Percentiles rank a stretch among this genome's conserved stretches.
These are phyloP conservation scores for Muscidifurax raptorellus DNA, from an alignment of 1,140 invertebrate genomes.

Conservation along the genomic window DNA sequence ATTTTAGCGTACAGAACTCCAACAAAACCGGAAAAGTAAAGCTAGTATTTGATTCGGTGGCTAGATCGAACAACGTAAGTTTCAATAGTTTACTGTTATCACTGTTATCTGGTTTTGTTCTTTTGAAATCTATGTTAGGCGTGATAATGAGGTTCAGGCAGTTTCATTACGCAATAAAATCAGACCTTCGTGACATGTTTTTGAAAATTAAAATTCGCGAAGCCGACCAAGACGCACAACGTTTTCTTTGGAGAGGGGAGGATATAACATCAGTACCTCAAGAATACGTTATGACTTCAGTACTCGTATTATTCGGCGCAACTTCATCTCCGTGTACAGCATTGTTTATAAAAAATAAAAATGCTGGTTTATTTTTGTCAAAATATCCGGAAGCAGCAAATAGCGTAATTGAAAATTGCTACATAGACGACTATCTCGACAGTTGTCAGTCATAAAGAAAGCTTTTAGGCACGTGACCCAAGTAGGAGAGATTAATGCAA, in stretches of 20 bases:
- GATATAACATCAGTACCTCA: constrained; percentile 17
- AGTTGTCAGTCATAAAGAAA: constrained; percentile 43
- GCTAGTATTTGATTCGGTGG: constrained; percentile 24
- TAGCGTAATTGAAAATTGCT: constrained; percentile 13
- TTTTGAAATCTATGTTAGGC: neutral
- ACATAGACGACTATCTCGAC: constrained; percentile 50
- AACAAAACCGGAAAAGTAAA: neutral
- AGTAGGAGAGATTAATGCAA: constrained; percentile 27
- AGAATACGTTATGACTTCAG: constrained; percentile 59
- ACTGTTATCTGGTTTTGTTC: neutral
- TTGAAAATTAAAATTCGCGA: too few species aligned
- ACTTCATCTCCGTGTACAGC: constrained; percentile 62
- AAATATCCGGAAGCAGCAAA: neutral
- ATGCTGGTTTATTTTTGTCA: neutral
- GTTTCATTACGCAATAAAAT: constrained; percentile 59
- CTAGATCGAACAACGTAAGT: neutral
- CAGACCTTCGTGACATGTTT: too few species aligned
- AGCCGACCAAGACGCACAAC: too few species aligned
- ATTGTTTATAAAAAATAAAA: constrained; percentile 48
- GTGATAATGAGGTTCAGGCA: constrained; percentile 29
- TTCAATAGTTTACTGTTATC: constrained; percentile 1
- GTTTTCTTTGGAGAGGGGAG: too few species aligned
- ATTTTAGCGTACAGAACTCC: neutral
- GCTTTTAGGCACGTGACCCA: constrained; percentile 16
- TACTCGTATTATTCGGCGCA: constrained; percentile 66